These are phyloP conservation scores for Digitonthophagus gazella DNA, from an alignment of 2,888 invertebrate species.

Conservation along the genomic window DNA sequence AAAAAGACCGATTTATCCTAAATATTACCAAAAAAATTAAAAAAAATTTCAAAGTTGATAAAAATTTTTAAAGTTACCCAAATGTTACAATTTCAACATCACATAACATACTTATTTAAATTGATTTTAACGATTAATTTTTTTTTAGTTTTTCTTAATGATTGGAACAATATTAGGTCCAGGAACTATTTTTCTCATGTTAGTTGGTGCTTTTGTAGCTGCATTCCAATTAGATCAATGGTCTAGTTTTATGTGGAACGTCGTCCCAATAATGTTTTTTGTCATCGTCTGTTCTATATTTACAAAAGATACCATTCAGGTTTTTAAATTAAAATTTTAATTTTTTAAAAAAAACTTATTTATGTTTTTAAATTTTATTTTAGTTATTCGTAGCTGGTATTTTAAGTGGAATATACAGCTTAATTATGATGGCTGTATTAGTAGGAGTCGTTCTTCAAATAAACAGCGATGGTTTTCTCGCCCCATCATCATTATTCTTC, in stretches of 20 bases:
- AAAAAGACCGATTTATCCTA: no score
- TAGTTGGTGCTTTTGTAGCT: slow-evolving; percentile 78
- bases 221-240: slow-evolving; percentile 72
- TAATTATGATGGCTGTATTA: slow-evolving; percentile 85
- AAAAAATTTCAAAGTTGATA: no score
- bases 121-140: slow-evolving; percentile 28
- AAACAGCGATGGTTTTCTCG: slow-evolving; percentile 72
- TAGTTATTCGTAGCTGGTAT: slow-evolving; percentile 71
- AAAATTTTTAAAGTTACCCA: no score
- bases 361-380: slow-evolving; percentile 32
- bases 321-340: slow-evolving; percentile 9
- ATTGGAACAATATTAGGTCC: slow-evolving; percentile 78
- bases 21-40: no score
- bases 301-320: slow-evolving; percentile 45
- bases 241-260: slow-evolving; percentile 64
- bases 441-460: slow-evolving; percentile 79
- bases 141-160: slow-evolving; percentile 67
- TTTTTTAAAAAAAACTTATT: not conserved
- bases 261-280: slow-evolving; percentile 67
- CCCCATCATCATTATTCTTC: slow-evolving; percentile 83
- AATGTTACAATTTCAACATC: no score
- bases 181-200: slow-evolving; percentile 79
- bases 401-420: slow-evolving; percentile 74
- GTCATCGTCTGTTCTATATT: slow-evolving; percentile 66
- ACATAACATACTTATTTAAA: no score